Evolutionary conservation across 2,888 invertebrate species (phyloP).

Genomic region (Lymantria monacha): DNA sequence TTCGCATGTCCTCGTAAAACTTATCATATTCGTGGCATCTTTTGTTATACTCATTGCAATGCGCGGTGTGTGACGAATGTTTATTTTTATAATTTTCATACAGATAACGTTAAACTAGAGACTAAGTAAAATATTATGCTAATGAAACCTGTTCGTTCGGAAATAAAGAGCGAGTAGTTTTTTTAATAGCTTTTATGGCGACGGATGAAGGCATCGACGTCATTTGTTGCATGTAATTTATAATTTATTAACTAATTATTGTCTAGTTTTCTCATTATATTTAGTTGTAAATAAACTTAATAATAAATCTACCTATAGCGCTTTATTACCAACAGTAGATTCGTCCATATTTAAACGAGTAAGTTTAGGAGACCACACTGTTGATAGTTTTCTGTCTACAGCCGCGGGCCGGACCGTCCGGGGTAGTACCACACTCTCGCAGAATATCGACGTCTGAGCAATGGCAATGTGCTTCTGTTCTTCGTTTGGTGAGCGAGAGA

Average conservation of each 20-base stretch:
- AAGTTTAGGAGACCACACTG: too few species aligned
- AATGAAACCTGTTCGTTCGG: conserved; percentile 6
- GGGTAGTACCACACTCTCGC: too few species aligned
- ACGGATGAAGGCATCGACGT: conserved; percentile 1
- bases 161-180: conserved; percentile 2
- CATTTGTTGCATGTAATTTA: conserved; percentile 16
- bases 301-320: background rate
- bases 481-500: too few species aligned
- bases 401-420: too few species aligned
- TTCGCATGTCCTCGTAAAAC: conserved; percentile 9
- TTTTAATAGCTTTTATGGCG: conserved; percentile 1
- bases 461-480: too few species aligned
- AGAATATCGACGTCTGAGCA: too few species aligned
- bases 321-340: too few species aligned
- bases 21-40: conserved; percentile 6
- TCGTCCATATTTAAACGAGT: too few species aligned
- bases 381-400: too few species aligned
- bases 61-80: background rate
- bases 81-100: conserved; percentile 2
- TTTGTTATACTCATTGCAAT: background rate
- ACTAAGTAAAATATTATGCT: conserved; percentile 1
- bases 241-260: conserved; percentile 16
- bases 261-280: conserved; percentile 5
- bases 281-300: conserved; percentile 10
- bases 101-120: background rate